Conservation (phyloP, 2,888 invertebrate genomes). For the Drosophila silvestris region DNA sequence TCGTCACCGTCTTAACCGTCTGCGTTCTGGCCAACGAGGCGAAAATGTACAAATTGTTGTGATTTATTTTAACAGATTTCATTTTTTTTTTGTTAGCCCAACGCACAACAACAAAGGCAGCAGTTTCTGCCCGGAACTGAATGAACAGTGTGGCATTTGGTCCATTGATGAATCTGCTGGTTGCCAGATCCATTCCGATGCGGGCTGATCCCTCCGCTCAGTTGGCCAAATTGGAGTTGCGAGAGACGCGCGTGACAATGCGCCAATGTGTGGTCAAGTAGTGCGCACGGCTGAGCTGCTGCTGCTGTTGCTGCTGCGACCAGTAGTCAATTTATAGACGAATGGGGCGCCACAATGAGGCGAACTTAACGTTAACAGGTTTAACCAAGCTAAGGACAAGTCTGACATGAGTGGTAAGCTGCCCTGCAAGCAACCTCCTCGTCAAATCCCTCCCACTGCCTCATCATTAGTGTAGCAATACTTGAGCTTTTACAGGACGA, state of each 20-base stretch:
- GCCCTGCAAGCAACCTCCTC: background rate
- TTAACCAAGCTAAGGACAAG: conserved; percentile 78
- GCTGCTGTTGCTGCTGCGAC: conserved; percentile 14
- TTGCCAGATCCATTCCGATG: conserved; percentile 8
- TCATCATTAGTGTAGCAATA: conserved; percentile 56
- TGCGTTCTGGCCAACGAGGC: conserved; percentile 71
- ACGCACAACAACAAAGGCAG: conserved; percentile 35
- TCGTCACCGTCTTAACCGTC: conserved; percentile 39
- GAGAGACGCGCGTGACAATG: conserved; percentile 70
- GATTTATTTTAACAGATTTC: conserved; percentile 79
- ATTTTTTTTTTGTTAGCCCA: conserved; percentile 67
- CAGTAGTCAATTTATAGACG: conserved; percentile 70
- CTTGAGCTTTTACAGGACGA: conserved; percentile 38
- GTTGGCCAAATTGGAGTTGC: background rate
- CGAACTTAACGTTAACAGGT: conserved; percentile 77
- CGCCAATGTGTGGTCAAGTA: conserved; percentile 79
- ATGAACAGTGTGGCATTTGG: conserved; percentile 59
- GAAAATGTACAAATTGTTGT: conserved; percentile 81
- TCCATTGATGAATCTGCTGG: conserved; percentile 78
- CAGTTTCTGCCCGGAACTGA: conserved; percentile 16
- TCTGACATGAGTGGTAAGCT: conserved; percentile 61
- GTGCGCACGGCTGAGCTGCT: conserved; percentile 76
- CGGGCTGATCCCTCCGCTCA: background rate
- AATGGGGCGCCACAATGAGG: conserved; percentile 56
- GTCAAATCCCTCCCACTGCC: background rate